Conservation (phyloP, 2,113 vertebrate genomes). For the Glaucidium brasilianum region DNA sequence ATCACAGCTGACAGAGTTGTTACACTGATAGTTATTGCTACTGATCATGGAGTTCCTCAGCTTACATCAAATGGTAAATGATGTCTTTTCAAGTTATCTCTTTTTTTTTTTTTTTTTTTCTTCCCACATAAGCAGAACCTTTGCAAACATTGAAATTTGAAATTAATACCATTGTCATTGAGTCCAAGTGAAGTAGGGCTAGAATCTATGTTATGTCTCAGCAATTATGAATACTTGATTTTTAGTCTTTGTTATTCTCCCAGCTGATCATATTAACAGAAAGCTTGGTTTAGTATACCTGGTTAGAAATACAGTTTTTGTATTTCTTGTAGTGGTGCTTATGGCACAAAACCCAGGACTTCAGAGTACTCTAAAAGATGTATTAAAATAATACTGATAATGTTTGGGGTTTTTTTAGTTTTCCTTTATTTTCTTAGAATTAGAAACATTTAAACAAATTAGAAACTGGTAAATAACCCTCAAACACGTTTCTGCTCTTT, state of each 20-base stretch:
- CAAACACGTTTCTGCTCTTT: not conserved
- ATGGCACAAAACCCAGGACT: not conserved
- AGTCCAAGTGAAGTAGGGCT: not conserved
- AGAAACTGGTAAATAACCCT: not conserved
- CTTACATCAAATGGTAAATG: conserved; percentile 70
- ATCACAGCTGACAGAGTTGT: conserved; percentile 63
- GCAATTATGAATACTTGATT: not conserved
- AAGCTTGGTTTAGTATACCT: not conserved
- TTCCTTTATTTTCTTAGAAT: not conserved
- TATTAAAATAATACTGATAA: not conserved
- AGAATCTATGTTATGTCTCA: not conserved
- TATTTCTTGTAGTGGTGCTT: not conserved
- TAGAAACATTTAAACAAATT: not conserved
- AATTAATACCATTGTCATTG: not conserved
- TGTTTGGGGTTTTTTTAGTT: not conserved
- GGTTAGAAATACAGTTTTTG: not conserved
- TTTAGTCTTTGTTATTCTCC: not conserved
- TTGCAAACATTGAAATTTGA: not conserved
- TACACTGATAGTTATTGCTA: conserved; percentile 62
- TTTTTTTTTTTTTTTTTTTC: not conserved
- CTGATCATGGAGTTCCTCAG: conserved; percentile 73
- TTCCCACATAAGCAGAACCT: not conserved
- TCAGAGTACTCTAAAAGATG: not conserved
- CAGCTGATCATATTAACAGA: not conserved
- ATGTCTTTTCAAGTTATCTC: not conserved